These are phyloP conservation scores for Emys orbicularis DNA, from an alignment of 2,797 vertebrate genomes.

Conservation along the genomic window DNA sequence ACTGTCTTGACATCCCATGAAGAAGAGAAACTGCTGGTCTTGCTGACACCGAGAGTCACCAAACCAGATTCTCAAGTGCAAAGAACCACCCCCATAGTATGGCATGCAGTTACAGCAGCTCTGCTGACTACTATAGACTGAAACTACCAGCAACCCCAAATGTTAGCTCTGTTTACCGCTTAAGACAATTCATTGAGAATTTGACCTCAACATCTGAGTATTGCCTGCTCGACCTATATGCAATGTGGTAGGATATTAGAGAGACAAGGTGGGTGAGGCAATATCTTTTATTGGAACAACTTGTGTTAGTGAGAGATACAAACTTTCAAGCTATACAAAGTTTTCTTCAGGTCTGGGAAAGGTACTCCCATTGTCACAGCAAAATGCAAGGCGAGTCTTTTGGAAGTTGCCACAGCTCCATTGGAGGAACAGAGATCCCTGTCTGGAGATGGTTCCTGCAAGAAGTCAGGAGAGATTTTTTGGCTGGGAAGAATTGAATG, in stretches of 20 bases:
- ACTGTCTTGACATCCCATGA: background rate
- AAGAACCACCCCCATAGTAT: background rate
- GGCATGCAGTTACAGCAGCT: background rate
- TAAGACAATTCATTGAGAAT: background rate
- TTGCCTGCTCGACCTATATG: background rate
- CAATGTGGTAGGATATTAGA: no score
- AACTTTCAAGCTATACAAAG: no score
- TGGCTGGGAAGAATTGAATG: background rate
- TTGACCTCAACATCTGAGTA: background rate
- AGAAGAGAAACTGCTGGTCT: background rate
- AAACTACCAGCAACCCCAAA: background rate
- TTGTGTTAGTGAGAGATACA: no score
- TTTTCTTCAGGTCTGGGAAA: no score
- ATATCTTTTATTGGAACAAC: no score
- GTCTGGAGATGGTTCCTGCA: background rate
- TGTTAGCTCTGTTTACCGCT: background rate
- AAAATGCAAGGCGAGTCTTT: background rate
- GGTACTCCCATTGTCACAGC: no score
- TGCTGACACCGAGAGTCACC: rapidly evolving
- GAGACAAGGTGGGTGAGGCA: no score
- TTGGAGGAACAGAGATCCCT: background rate
- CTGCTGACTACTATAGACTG: background rate
- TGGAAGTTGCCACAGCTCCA: background rate
- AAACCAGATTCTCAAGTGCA: background rate
- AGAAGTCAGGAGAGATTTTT: background rate